These are phyloP conservation scores for Atethmia centrago DNA, from an alignment of 2,888 invertebrate species.

Conservation along the genomic window DNA sequence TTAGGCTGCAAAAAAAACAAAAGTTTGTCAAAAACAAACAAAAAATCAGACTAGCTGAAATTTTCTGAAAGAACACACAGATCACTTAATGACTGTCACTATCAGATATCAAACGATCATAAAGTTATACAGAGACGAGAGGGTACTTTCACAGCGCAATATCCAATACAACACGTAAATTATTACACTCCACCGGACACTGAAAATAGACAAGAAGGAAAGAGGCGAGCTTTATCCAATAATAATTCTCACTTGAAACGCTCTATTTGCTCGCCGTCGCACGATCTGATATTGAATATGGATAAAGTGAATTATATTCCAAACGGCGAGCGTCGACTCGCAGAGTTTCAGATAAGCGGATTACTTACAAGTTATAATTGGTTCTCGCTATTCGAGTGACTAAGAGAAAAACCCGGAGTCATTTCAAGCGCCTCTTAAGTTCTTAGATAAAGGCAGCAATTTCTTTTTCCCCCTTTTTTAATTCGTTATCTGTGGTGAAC, in stretches of 20 bases:
- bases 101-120: constrained; percentile 35
- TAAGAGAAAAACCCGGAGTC: constrained; percentile 82
- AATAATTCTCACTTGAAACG: constrained; percentile 89
- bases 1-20: background rate
- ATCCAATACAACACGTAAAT: constrained; percentile 85
- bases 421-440: constrained; percentile 78
- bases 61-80: background rate
- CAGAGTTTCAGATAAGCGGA: constrained; percentile 86
- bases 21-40: background rate
- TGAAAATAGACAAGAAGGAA: constrained; percentile 86
- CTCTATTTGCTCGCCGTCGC: constrained; percentile 88
- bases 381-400: constrained; percentile 85
- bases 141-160: constrained; percentile 75
- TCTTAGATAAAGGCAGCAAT: constrained; percentile 77
- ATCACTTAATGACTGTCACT: constrained; percentile 17
- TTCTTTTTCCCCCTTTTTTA: constrained; percentile 66
- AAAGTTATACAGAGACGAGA: constrained; percentile 63
- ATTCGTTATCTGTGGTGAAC: constrained; percentile 56
- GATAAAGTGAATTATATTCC: constrained; percentile 89
- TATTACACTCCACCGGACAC: constrained; percentile 82
- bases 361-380: constrained; percentile 90
- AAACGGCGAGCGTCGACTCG: constrained; percentile 86
- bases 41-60: background rate
- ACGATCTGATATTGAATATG: constrained; percentile 90
- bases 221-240: constrained; percentile 88